phyloP scores from a whole-genome alignment of 1,140 invertebrate genomes.

The Diorhabda sublineata region DNA sequence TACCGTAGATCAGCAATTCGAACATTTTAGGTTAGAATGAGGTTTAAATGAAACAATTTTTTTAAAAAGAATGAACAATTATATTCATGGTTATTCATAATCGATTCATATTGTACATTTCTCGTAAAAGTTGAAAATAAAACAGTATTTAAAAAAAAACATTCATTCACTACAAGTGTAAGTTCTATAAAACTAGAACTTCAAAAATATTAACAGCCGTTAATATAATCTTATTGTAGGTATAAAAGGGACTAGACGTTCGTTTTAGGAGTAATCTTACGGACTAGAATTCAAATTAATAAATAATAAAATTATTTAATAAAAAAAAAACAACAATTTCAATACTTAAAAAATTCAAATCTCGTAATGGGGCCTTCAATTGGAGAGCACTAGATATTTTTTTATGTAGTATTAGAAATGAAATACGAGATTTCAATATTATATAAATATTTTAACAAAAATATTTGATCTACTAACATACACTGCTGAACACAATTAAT shows the following conservation, averaged over 20 bases:
- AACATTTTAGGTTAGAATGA: too few relatives aligned
- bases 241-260: slow-evolving; percentile 8
- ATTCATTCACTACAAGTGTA: slow-evolving; percentile 9
- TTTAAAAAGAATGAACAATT: background rate
- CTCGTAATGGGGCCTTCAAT: background rate
- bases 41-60: background rate
- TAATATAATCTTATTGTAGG: slow-evolving; percentile 7
- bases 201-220: slow-evolving; percentile 1
- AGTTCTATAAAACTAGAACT: slow-evolving; percentile 12
- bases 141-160: background rate
- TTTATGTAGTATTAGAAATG: background rate
- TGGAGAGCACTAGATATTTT: background rate
- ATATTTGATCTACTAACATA: background rate
- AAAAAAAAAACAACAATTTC: background rate
- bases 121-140: background rate
- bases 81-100: slow-evolving; percentile 1
- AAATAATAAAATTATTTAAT: background rate
- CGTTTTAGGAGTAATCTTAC: background rate
- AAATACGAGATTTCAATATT: background rate
- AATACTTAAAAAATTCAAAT: background rate
- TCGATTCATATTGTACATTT: slow-evolving; percentile 1
- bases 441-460: background rate
- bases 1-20: too few relatives aligned
- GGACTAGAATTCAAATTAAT: background rate
- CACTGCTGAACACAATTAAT: too few relatives aligned